These are phyloP conservation scores for Varanus salvator DNA, from an alignment of 2,113 vertebrate genomes.

Conservation along the genomic window DNA sequence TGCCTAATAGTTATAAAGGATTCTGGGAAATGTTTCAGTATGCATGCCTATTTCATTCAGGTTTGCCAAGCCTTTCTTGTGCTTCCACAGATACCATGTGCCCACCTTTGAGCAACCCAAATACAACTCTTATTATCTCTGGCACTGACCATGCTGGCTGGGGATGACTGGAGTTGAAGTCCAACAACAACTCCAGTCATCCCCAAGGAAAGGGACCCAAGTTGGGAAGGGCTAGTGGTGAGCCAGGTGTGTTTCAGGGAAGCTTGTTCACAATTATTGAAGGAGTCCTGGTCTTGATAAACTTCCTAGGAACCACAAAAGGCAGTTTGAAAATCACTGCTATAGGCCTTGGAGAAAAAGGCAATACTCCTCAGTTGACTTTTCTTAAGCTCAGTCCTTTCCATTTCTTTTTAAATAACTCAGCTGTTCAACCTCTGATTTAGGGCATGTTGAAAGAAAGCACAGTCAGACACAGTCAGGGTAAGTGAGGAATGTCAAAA, in stretches of 20 bases:
- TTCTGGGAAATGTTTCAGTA: background rate
- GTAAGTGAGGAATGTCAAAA: background rate
- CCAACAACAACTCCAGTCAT: background rate
- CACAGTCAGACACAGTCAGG: slow-evolving; percentile 7
- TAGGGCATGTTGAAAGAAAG: slow-evolving; percentile 27
- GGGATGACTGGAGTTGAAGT: background rate
- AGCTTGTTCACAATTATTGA: background rate
- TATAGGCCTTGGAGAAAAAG: background rate
- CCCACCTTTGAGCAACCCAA: background rate
- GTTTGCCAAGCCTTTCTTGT: background rate
- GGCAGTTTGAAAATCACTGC: background rate
- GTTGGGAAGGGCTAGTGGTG: background rate
- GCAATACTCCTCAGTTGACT: background rate
- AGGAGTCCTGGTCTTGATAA: background rate
- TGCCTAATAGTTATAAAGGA: background rate
- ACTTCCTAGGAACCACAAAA: background rate
- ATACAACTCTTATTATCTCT: background rate
- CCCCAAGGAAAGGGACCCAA: background rate
- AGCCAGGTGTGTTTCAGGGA: background rate
- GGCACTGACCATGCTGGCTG: background rate
- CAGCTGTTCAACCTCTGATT: background rate
- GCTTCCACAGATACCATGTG: background rate
- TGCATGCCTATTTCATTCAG: no score
- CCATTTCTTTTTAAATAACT: slow-evolving; percentile 1
- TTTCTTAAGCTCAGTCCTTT: background rate